phyloP scores from a whole-genome alignment of 2,113 vertebrate genomes.

The Vombatus ursinus region DNA sequence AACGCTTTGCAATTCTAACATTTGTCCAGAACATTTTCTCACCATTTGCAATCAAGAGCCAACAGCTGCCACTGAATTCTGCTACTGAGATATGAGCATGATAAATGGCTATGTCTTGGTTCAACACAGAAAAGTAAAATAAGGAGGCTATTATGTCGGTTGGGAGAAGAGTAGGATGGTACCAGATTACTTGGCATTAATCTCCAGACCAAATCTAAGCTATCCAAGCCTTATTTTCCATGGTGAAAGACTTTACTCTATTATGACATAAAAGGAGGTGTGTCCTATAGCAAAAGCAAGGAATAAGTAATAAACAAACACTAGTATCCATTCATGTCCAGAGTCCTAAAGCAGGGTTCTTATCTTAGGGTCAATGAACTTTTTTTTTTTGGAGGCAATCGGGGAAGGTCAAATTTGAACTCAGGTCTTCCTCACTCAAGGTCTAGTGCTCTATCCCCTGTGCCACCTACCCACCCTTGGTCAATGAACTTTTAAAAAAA shows the following conservation, averaged over 20 bases:
- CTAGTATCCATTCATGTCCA: background rate
- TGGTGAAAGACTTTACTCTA: background rate
- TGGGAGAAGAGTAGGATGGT: background rate
- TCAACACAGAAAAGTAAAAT: background rate
- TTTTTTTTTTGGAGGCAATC: background rate
- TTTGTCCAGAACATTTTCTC: background rate
- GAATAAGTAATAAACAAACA: background rate
- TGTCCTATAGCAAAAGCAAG: background rate
- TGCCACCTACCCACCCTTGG: background rate
- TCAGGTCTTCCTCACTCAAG: background rate
- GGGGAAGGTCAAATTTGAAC: background rate
- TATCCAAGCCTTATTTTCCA: background rate
- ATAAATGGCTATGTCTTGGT: background rate
- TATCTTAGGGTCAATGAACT: background rate
- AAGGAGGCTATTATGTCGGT: background rate
- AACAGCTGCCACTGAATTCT: background rate
- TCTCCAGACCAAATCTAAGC: background rate
- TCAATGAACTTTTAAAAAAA: background rate
- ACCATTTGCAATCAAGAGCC: background rate
- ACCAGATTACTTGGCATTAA: background rate
- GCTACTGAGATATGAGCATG: background rate
- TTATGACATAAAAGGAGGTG: background rate
- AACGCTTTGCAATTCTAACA: background rate
- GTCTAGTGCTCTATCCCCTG: background rate
- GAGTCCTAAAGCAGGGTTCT: background rate